Evolutionary conservation across 1,140 invertebrate genomes (phyloP).

Genomic region (Spodoptera litura): DNA sequence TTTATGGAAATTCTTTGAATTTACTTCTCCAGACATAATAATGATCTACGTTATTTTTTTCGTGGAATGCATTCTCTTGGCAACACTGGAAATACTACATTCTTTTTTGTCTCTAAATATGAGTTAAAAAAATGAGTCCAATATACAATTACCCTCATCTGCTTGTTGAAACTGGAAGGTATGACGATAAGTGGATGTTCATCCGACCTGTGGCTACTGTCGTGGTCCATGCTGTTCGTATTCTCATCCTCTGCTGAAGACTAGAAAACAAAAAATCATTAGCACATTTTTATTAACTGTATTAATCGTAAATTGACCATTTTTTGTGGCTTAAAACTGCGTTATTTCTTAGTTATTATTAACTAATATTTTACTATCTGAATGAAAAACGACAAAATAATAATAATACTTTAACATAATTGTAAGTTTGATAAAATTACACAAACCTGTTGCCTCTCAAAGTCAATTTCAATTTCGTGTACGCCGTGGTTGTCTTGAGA

Average conservation of each 20-base stretch:
- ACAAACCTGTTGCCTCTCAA: constrained; percentile 53
- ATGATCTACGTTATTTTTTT: too few species aligned
- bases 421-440: background rate
- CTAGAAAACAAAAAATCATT: constrained; percentile 46
- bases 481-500: constrained; percentile 1
- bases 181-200: constrained; percentile 73
- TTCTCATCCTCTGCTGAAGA: constrained; percentile 53
- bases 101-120: too few species aligned
- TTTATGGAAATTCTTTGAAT: too few species aligned
- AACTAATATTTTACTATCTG: too few species aligned
- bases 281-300: background rate
- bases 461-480: constrained; percentile 59
- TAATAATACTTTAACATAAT: too few species aligned
- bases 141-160: constrained; percentile 38
- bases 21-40: too few species aligned
- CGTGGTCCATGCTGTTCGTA: constrained; percentile 54
- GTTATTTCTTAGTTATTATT: too few species aligned
- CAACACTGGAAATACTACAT: too few species aligned
- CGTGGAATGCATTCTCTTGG: too few species aligned
- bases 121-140: constrained; percentile 17
- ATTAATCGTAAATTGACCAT: background rate
- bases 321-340: too few species aligned
- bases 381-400: too few species aligned
- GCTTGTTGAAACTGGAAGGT: constrained; percentile 61
- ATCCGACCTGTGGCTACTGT: constrained; percentile 47